A percentile compares a stretch with the other conserved stretches of the same genome.
phyloP scores from a whole-genome alignment of 2,888 invertebrate species.

The Apomyelois bistriatella region DNA sequence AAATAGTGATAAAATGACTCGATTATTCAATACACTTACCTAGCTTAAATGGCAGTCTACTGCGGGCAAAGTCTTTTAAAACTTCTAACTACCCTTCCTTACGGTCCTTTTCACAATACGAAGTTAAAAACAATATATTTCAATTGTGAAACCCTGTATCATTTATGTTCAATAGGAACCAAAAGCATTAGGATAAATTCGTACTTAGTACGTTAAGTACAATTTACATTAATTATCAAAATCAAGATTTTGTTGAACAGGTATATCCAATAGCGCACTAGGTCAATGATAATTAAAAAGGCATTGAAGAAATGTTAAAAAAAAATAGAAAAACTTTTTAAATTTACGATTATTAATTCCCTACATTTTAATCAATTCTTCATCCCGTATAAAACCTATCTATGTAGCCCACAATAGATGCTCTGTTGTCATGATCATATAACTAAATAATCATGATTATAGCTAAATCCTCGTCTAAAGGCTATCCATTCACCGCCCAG shows the following conservation, averaged over 20 bases:
- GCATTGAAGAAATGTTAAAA: too few species aligned
- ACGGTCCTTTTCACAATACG: neutral
- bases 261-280: too few species aligned
- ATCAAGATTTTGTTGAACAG: neutral
- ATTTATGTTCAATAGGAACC: neutral
- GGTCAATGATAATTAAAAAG: too few species aligned
- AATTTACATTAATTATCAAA: neutral
- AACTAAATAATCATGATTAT: constrained; percentile 7
- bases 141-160: neutral
- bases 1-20: neutral
- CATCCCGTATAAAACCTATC: neutral
- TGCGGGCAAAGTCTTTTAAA: neutral
- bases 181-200: neutral
- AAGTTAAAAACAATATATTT: neutral
- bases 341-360: too few species aligned
- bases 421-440: neutral
- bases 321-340: too few species aligned
- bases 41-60: neutral
- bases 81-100: neutral
- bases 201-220: neutral
- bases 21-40: neutral
- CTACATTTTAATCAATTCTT: neutral
- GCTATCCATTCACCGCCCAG: constrained; percentile 9
- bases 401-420: constrained; percentile 4
- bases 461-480: constrained; percentile 10